Evolutionary conservation across 2,113 vertebrate genomes (phyloP), one percentile per base, ranked within the genome.

Genomic region (Seriola rivoliana): DNA sequence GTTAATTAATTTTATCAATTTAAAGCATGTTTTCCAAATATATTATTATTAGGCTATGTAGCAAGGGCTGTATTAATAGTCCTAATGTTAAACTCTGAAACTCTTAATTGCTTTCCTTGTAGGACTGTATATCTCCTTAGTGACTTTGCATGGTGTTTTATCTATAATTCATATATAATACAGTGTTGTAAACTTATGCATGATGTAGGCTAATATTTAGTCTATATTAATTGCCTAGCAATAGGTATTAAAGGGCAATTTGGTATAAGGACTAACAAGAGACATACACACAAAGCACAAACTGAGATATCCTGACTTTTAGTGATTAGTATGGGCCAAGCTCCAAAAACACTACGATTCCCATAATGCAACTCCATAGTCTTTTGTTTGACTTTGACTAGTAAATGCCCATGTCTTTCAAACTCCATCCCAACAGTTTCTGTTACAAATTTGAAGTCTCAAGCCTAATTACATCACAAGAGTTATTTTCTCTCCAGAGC

Each of bases 361-460:
- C 75, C 50, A 70, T 34, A 48, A 80, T 77, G 23, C 72, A 69
- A 59, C 57, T 21, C 16, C 54, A n/a, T n/a, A 36, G 8, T n/a
- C 7, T 65, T 46, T 44, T 2, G 1, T 44, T 40, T 25, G 13
- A 5, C 25, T 17, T 5, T 19, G 23, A 21, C 17, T n/a, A 8
- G n/a, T 11, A 60, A 36, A 36, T 29, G 19, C 17, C 1, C 21
- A 50, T 7, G 9, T 69, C 62, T 60, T 78, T 67, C 14, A 32
- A 72, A 58, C 10, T n/a, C n/a, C 34, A 23, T 36, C 32, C 57
- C 60, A 68, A 62, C 4, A 38, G 17, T 57, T 42, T 48, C 12
- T 29, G 3, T 40, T 50, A 4, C 29, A 50, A 29, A n/a, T 14
- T 19, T 11, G 5, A 46, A 23, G 36, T 38, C 29, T 36, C 9